These are phyloP conservation scores for Phrynocephalus forsythii DNA, from an alignment of 2,797 vertebrate genomes.

Conservation along the genomic window DNA sequence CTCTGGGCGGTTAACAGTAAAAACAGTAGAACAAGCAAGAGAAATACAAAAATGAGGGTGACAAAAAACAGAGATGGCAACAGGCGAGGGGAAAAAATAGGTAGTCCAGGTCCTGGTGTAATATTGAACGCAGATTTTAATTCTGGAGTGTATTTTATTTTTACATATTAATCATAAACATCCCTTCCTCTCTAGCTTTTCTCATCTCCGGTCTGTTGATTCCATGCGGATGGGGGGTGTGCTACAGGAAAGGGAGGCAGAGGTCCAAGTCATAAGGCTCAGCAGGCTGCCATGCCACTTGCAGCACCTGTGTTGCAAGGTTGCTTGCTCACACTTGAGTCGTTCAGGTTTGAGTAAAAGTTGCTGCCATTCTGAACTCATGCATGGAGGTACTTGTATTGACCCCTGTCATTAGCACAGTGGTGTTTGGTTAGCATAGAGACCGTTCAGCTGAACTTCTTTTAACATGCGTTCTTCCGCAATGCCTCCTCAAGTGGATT, in stretches of 20 bases:
- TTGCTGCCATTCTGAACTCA: background rate
- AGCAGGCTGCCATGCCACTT: background rate
- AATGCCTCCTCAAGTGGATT: background rate
- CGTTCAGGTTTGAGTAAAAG: background rate
- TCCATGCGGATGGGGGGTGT: background rate
- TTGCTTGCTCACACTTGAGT: background rate
- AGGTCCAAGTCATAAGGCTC: no score
- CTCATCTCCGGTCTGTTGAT: background rate
- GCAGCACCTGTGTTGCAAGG: background rate
- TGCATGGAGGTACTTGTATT: background rate
- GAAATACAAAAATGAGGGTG: no score
- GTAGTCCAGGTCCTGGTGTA: background rate
- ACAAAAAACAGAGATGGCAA: no score
- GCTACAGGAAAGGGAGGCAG: background rate
- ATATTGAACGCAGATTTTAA: background rate
- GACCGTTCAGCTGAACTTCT: background rate
- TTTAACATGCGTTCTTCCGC: fast-evolving
- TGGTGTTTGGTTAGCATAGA: background rate
- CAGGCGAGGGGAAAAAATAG: no score
- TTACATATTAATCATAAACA: no score
- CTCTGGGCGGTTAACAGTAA: no score
- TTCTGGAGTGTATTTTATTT: no score
- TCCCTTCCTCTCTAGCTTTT: background rate
- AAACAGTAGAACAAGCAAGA: no score
- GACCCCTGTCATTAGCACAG: background rate